Base-by-base conservation (phyloP, 2,888 invertebrate genomes). In the Parnassius orleans region DNA sequence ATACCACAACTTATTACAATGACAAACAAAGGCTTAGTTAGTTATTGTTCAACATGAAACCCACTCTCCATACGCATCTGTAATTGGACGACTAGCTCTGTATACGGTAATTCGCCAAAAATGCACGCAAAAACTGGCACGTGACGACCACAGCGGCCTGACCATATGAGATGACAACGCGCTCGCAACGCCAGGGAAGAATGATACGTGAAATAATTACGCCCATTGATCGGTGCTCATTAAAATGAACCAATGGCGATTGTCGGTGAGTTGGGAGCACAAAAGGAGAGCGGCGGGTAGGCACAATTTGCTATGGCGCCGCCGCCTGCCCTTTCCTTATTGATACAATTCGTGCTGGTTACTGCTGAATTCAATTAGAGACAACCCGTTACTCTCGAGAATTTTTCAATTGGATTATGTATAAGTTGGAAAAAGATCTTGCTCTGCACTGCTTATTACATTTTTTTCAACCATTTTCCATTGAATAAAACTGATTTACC, bases 121-220 rank as follows among this genome's bases (percentile, higher is more conserved):
- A 83, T 81, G 78, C 72, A 75, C 73, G 78, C 80, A 87, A 86
- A 86, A 84, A 84, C 74, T 71, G 65, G 74, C 75, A 64, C 66
- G 68, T 71, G 69, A 69, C 69, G 67, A 67, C 72, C 72, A 72
- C 71, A 68, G 48, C 48, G 61, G 54, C 61, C 69, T 68, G 70
- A 71, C 86, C 86, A 75, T 85, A 84, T 73, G 74, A 77, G 84
- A 73, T 83, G 86, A 85, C 86, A 86, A 83, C 77, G 78, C 76
- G 80, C 81, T 82, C 76, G 81, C 84, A 84, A 76, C 79, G 77
- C 68, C 66, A 78, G 81, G 82, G 84, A 85, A 87, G 84, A 87
- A 89, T 86, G 82, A 86, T 84, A 87, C 86, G 80, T 87, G 83
- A 84, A 87, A 90, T 86, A 89, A 89, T 90, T 89, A 90, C 90